Percentiles rank a stretch among this genome's conserved stretches.
Conservation (phyloP, 2,113 vertebrate genomes). For the Phoxinus phoxinus region DNA sequence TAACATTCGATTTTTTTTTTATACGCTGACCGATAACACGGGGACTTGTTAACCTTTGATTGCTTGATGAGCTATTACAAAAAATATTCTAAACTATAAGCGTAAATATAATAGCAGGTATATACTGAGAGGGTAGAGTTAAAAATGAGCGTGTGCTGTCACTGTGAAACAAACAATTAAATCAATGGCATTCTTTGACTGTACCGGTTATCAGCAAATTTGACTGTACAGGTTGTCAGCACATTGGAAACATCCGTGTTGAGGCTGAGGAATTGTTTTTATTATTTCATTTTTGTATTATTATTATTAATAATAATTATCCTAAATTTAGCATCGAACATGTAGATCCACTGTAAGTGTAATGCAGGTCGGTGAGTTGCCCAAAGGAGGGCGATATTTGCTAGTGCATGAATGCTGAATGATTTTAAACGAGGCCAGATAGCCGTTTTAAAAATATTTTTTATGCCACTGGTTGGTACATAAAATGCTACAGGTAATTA, state of each 20-base stretch:
- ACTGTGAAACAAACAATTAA: slow-evolving; percentile 17
- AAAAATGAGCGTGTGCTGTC: background rate
- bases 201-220: background rate
- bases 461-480: background rate
- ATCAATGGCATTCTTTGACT: background rate
- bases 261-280: background rate
- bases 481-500: background rate
- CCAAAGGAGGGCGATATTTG: slow-evolving; percentile 35
- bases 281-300: background rate
- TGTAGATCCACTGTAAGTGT: background rate
- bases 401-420: background rate
- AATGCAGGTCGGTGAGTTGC: background rate
- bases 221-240: background rate
- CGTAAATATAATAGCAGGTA: background rate
- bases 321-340: background rate
- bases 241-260: background rate
- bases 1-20: background rate
- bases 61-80: background rate
- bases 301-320: background rate
- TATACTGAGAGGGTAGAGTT: background rate
- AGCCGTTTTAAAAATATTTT: accelerated
- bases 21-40: background rate
- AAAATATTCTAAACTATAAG: background rate
- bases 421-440: background rate
- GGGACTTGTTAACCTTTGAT: background rate